Base-by-base conservation (phyloP, 2,888 invertebrate species). In the Dicyrtoma fusca region DNA sequence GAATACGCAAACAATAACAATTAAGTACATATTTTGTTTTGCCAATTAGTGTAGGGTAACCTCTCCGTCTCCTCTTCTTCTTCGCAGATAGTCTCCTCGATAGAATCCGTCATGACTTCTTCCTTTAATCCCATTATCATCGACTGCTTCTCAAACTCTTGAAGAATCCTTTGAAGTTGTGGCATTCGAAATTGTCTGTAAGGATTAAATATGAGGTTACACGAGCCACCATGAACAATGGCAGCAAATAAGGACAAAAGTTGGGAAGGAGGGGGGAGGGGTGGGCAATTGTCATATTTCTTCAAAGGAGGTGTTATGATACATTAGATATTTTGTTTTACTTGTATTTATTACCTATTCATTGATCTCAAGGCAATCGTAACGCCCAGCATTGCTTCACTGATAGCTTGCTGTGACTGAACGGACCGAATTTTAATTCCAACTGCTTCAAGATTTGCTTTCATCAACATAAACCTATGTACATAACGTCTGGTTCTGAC, bases 121-220 rank as follows among this genome's bases (percentile, higher is more conserved):
- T 88, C 88, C 81, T 89, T 89, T 86, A 88, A 88, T 77, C 88
- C 88, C 88, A 88, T 88, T 4, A 88, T 87, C 80, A 87, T 87
- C 13, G 86, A 85, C 81, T 89, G 88, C 78, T 86, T 87, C 82
- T 88, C 88, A 83, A 88, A 88, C 81, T 87, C 87, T 74, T 81
- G 81, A 85, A 87, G 86, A 42, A 88, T 88, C 81, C 86, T 85
- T 82, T 88, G 87, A 61, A 88, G 87, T 81, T 87, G 87, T 0
- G 88, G 88, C 75, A 88, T 82, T 78, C 87, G 88, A 80, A 88
- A 79, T 72, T 82, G 81, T 69, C 81, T 81, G 71, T 1, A 55
- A n/a, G 1, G 1, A 69, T 19, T 42, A 14, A 45, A 23, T 44
- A 23, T 34, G 34, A 34, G 34, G 34, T 34, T 5, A 34, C n/a